Base-by-base conservation (phyloP, 1,140 invertebrate genomes). In the Parapsyche elsis region DNA sequence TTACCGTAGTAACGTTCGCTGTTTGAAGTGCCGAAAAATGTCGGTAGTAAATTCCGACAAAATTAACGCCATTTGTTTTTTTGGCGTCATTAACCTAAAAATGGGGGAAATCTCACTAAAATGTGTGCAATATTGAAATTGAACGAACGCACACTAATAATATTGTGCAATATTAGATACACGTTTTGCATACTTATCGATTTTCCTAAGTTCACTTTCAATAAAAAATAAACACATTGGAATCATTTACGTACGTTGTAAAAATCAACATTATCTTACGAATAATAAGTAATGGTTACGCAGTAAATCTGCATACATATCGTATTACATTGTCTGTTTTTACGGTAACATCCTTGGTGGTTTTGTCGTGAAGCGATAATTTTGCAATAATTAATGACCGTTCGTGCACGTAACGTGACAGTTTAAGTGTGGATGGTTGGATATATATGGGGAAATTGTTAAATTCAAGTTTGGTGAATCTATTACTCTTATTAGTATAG, bases 11-110 rank as follows among this genome's bases (percentile, higher is more conserved):
- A 30, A 38, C 44, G 16, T 38, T 4, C 30, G 74, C 38, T 38
- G 76, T 81, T 78, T 61, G 21, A 80, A 46, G 12, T 61, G 75
- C 80, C 80, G 80, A 81, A 81, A 81, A 45, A 81, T 78, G 74
- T 73, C 80, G 80, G 70, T 45, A 44, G 80, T 81, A 81, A 81
- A 81, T 81, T 81, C 75, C 75, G 46, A 57, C 49, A 59, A 78
- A 81, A 81, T 81, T 81, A 74, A 73, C 80, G 61, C 67, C 14
- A 45, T 77, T 23, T 67, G 24, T 64, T 64, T 53, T 53, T 53
- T 53, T 53, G 2, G 49, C 49, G 9, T 44, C 70, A 38, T 30
- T 38, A 71, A 71, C 24, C 24, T 12, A 71, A 26, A 10, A 71
- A 38, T 14, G 12, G 24, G 26, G 23, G 26, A 12, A 53, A 75